Percentiles rank a stretch among this genome's conserved stretches.
phyloP scores from a whole-genome alignment of 1,140 invertebrate species.

The Drosophila aff. region DNA sequence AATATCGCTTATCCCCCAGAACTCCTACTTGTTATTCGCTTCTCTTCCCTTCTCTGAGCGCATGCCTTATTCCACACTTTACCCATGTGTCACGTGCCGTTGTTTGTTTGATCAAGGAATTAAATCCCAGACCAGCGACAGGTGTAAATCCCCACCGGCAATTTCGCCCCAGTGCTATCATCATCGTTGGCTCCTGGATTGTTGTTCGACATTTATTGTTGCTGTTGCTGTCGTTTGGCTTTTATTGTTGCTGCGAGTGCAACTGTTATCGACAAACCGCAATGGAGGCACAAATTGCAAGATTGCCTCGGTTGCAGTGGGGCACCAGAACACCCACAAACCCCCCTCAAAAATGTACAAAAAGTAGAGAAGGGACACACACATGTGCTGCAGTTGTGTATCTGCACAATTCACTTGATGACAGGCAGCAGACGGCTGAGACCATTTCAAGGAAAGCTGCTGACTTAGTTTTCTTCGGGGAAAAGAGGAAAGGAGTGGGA shows the following conservation, averaged over 20 bases:
- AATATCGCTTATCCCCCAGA: background rate
- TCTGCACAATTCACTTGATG: slow-evolving; percentile 32
- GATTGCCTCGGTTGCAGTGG: slow-evolving; percentile 32
- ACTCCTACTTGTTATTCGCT: background rate
- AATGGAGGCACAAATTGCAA: slow-evolving; percentile 57
- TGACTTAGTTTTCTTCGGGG: slow-evolving; percentile 21
- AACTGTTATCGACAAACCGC: slow-evolving; percentile 61
- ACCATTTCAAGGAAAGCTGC: slow-evolving; percentile 24
- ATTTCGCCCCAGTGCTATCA: slow-evolving; percentile 26
- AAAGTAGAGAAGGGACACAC: background rate
- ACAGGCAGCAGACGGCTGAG: slow-evolving; percentile 26
- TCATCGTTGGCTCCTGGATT: slow-evolving; percentile 39
- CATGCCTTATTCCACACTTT: slow-evolving; percentile 8
- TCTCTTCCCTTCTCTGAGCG: no score
- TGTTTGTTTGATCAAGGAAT: slow-evolving; percentile 47
- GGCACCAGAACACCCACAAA: background rate
- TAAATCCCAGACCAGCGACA: slow-evolving; percentile 35
- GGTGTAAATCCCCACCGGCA: slow-evolving; percentile 42
- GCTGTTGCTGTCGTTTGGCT: slow-evolving; percentile 45
- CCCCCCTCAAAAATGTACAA: slow-evolving; percentile 4
- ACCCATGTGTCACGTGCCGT: slow-evolving; percentile 5
- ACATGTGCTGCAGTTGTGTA: slow-evolving; percentile 27
- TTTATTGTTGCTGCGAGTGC: slow-evolving; percentile 43
- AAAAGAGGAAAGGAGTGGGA: no score
- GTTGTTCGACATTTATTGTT: slow-evolving; percentile 55